A percentile compares a stretch with the other conserved stretches of the same genome.
Conservation (phyloP, 1,140 invertebrate genomes). For the Pentalonia nigronervosa region DNA sequence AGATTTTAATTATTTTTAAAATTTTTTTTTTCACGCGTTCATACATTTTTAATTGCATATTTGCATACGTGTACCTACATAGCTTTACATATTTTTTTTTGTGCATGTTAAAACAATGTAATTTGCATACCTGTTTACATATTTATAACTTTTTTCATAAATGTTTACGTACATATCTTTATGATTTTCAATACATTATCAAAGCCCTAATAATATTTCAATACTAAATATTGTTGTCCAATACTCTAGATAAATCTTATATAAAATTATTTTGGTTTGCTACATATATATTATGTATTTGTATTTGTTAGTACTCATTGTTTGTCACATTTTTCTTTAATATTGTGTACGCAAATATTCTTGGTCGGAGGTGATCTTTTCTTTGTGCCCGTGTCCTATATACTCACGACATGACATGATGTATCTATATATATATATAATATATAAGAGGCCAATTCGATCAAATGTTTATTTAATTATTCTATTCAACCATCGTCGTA, state of each 20-base stretch:
- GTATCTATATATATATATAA: not conserved
- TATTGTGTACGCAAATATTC: not conserved
- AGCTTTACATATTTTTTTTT: not conserved
- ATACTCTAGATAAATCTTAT: not conserved
- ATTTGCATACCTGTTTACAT: not conserved
- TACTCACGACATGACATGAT: not conserved
- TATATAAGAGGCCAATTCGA: not conserved
- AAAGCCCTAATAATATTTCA: not conserved
- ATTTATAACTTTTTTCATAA: not conserved
- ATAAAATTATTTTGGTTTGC: not conserved
- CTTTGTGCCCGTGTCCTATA: not conserved
- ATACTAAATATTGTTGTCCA: not conserved
- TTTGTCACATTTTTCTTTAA: not conserved
- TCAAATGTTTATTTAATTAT: slow-evolving; percentile 15
- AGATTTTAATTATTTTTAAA: not conserved
- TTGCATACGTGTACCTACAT: not conserved
- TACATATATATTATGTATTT: not conserved
- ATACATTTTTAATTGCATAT: not conserved
- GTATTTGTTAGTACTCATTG: not conserved
- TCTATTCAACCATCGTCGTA: not conserved
- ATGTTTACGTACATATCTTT: not conserved
- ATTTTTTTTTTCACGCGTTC: no score
- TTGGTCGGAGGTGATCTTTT: not conserved
- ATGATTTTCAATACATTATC: not conserved
- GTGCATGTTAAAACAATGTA: not conserved